phyloP scores from a whole-genome alignment of 2,888 invertebrate species.

The Phyto melanocephala region DNA sequence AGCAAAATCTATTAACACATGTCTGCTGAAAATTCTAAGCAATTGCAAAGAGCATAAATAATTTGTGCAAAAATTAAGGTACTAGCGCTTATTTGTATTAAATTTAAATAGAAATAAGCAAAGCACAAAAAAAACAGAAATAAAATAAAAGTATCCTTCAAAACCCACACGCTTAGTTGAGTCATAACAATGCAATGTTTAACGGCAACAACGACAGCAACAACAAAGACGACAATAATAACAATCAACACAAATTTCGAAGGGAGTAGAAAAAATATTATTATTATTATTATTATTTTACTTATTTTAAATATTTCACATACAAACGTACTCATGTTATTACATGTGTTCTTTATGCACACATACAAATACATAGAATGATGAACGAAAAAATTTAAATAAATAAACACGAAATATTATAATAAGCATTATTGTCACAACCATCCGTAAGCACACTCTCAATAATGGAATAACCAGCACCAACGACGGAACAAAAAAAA shows the following conservation, averaged over 20 bases:
- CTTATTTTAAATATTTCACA: constrained; percentile 52
- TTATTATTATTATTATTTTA: constrained; percentile 31
- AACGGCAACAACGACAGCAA: constrained; percentile 27
- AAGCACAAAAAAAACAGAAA: neutral
- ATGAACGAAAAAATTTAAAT: constrained; percentile 37
- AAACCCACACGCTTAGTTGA: constrained; percentile 53
- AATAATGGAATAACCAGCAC: constrained; percentile 41
- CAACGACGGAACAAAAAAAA: neutral
- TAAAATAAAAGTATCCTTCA: constrained; percentile 59
- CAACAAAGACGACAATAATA: constrained; percentile 49
- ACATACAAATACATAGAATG: neutral
- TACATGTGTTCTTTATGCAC: constrained; percentile 23
- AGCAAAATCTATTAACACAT: neutral
- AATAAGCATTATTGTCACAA: constrained; percentile 77
- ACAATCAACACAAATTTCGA: constrained; percentile 56
- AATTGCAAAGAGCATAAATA: constrained; percentile 39
- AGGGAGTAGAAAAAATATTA: constrained; percentile 41
- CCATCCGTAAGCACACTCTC: constrained; percentile 57
- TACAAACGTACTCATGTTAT: constrained; percentile 14
- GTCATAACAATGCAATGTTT: constrained; percentile 58
- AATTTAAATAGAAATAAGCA: constrained; percentile 51
- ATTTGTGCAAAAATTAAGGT: constrained; percentile 1
- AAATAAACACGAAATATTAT: constrained; percentile 73
- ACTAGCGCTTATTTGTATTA: constrained; percentile 34
- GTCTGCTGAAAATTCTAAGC: constrained; percentile 30